Base-by-base conservation (phyloP, 2,797 vertebrate genomes). In the Cuculus canorus region DNA sequence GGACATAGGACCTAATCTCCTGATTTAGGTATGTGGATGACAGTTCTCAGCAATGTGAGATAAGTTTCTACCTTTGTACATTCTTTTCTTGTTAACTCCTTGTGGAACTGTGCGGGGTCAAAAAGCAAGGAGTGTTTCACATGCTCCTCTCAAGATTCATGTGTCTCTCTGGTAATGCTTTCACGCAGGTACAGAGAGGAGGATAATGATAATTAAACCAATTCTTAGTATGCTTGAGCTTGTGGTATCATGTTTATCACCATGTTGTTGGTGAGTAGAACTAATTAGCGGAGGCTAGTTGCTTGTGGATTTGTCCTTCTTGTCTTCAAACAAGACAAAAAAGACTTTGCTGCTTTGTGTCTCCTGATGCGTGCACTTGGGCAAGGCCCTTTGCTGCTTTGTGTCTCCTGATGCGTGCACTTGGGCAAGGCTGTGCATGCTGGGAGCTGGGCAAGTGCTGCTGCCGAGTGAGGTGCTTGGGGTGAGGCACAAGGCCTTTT, bases 341-440 rank as follows among this genome's bases (percentile, higher is more conserved):
- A n/a, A n/a, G n/a, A 23, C 43, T 53, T 87, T 0, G 0, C 32
- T 76, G 54, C 37, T 72, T 72, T 43, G 8, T 54, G 19, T 56
- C 28, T 82, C 33, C 48, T 48, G 28, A 19, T 5, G 28, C 15
- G 25, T 9, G 39, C 25, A 13, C 5, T n/a, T 24, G 18, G 50
- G 41, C 37, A 43, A 72, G 27, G 32, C 33, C n/a, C 43, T 53
- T 87, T 0, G 0, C 32, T 76, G 54, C 37, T 72, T 72, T 43
- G 8, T 54, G 19, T 56, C 28, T 82, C 33, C 48, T 48, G 28
- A 19, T 5, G 28, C 15, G 25, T 9, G 39, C 25, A 13, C 5
- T n/a, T 24, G 18, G 50, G 41, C 37, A 43, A 72, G 27, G 32
- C 33, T 35, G 0, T 9, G 1, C 0, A 1, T 28, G 37, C n/a